Base-by-base conservation (phyloP, 1,140 invertebrate genomes). In the Chrysomallon squamiferum region DNA sequence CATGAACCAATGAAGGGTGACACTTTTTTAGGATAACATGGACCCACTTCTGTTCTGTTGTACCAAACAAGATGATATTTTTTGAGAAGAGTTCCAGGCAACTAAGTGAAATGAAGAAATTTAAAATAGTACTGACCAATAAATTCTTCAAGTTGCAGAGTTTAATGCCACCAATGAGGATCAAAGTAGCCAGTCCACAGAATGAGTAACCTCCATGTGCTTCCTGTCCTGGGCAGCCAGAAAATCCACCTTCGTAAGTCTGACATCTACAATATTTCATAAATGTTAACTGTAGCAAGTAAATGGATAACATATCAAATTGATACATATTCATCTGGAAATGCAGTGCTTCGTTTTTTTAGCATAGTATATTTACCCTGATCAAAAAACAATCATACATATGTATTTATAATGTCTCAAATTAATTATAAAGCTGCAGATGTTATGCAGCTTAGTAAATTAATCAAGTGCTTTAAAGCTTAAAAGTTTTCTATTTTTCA, bases 181-280 rank as follows among this genome's bases (percentile, higher is more conserved):
- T 89, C 18, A 99, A 87, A 3, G 93, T 89, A 52, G 97, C 95
- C 43, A 99, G 87, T 11, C 93, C 96, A 90, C 97, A 99, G 87
- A 96, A 99, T 7, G 96, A 92, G 86, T 99, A 99, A 25, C 97
- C 97, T 5, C 97, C 97, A 88, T 99, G 97, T 25, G 97, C 97
- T 87, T 99, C 97, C 89, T 95, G 91, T 15, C 93, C 95, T 22
- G 96, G 97, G 78, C 89, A 91, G 0, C 95, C 96, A 58, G 92
- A 93, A 89, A 99, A 99, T 0, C 97, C 97, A 57, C 97, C 97
- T 88, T 99, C 97, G 87, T 98, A 99, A 0, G 96, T 98, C 84
- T 98, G 96, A 88, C 96, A 98, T 68, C 91, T 91, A 66, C 41
- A 72, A 71, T 38, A 38, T 5, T 38, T 7, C n/a, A n/a, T n/a